These are phyloP conservation scores for Pandemis heparana DNA, from an alignment of 2,888 invertebrate species.

Conservation along the genomic window DNA sequence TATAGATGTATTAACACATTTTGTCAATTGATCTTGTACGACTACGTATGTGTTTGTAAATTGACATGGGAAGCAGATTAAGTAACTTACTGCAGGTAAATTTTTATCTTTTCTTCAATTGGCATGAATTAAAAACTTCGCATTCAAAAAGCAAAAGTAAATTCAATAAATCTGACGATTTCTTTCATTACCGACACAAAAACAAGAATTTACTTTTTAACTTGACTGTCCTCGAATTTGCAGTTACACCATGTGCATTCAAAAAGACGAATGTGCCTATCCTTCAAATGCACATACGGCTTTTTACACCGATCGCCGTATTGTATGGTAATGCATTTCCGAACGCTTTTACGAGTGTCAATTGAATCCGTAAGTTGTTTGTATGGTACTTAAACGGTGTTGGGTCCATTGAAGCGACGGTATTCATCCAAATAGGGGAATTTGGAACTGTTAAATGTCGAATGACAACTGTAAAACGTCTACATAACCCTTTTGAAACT, in stretches of 20 bases:
- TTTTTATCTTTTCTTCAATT: no score
- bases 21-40: background rate
- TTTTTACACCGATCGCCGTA: conserved; percentile 45
- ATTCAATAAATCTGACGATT: no score
- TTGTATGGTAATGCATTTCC: conserved; percentile 40
- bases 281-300: background rate
- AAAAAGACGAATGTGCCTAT: conserved; percentile 1
- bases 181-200: no score
- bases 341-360: conserved; percentile 41
- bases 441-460: conserved; percentile 27
- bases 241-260: conserved; percentile 40
- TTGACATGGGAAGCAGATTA: background rate
- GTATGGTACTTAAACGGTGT: conserved; percentile 33
- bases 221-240: conserved; percentile 52
- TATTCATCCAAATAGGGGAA: conserved; percentile 33
- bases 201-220: no score
- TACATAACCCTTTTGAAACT: background rate
- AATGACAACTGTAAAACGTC: conserved; percentile 6
- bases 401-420: conserved; percentile 24
- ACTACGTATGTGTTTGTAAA: no score
- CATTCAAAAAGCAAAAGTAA: no score
- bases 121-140: no score
- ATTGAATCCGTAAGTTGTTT: conserved; percentile 41
- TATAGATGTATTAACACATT: background rate
- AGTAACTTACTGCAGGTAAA: no score